Evolutionary conservation across 2,113 vertebrate species (phyloP).

Genomic region (Phocoena sinus): DNA sequence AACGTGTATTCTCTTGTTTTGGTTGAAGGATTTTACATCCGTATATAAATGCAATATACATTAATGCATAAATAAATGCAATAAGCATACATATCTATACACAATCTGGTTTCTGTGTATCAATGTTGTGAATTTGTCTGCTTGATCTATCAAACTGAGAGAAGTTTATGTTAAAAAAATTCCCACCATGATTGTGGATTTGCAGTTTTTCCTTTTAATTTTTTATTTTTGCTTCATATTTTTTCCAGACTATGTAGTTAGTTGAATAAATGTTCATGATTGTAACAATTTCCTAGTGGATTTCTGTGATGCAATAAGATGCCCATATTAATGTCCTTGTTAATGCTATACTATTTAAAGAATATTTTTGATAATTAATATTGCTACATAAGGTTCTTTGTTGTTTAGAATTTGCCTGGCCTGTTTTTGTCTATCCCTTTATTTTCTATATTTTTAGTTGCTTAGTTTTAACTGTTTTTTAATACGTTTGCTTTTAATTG

Average conservation of each 20-base stretch:
- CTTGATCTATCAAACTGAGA: background rate
- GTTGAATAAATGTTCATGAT: background rate
- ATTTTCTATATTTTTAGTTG: background rate
- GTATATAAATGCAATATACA: background rate
- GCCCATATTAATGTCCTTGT: background rate
- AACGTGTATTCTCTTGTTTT: background rate
- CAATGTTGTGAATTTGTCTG: background rate
- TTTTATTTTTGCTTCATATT: background rate
- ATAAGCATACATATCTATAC: background rate
- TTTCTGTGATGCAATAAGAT: background rate
- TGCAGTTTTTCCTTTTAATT: conserved; percentile 4
- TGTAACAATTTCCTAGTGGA: background rate
- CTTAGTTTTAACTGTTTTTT: conserved; percentile 11
- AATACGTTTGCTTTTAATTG: background rate
- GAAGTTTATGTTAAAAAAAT: background rate
- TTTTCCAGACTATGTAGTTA: background rate
- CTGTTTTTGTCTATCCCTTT: background rate
- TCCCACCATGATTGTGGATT: background rate
- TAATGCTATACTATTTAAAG: background rate
- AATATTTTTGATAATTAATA: background rate
- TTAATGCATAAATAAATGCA: background rate
- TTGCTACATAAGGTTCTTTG: background rate
- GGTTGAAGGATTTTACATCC: background rate
- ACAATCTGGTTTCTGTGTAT: background rate
- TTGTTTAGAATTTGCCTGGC: conserved; percentile 10